Evolutionary conservation across 92 coral and sea anemone species (phyloP), one percentile per base, ranked within the genome.

Genomic region (Parazoanthus swiftii): DNA sequence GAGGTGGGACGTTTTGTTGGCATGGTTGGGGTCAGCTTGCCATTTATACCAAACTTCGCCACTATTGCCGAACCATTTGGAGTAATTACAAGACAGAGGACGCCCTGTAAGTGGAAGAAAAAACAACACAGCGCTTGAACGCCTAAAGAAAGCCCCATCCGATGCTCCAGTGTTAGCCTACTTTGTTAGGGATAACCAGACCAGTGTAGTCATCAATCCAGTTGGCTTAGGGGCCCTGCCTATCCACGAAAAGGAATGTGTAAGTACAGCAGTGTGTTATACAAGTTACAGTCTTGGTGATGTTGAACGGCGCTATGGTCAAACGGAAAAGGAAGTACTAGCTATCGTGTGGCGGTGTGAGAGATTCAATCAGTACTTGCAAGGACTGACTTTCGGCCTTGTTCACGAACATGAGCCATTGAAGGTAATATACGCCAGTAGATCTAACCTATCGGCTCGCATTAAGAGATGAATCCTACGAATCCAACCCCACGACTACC

Each of bases 381-480:
- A 89, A 23, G 91, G 94, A 21, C 88, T 91, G 51, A 23, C 86
- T 23, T 89, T 91, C 68, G 89, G 89, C 86, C 82, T 89, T 13
- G 88, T 91, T 58, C 81, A 90, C 21, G 90, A 89, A 80, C 92
- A 92, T 54, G 85, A 92, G 75, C 76, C 92, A 3, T 29, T 76
- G 78, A 86, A 89, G 73, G 77, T 65, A 44, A 89, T 89, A 58
- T 89, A 83, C 74, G 86, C 89, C 39, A 68, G 81, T 29, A 67
- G 67, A 48, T 90, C 92, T 0, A 90, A 80, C 65, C 90, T 90
- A 80, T 90, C 91, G 6, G 89, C 85, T 1, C 81, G 89, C 48
- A 92, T 92, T 23, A 85, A 92, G 43, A 71, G 89, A 89, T 90
- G 94, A 90, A 29, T 86, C n/a, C 74, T 89, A 76, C 50, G 92